These are phyloP conservation scores for Nomada ruficornis DNA, from an alignment of 2,888 invertebrate species.

Conservation along the genomic window DNA sequence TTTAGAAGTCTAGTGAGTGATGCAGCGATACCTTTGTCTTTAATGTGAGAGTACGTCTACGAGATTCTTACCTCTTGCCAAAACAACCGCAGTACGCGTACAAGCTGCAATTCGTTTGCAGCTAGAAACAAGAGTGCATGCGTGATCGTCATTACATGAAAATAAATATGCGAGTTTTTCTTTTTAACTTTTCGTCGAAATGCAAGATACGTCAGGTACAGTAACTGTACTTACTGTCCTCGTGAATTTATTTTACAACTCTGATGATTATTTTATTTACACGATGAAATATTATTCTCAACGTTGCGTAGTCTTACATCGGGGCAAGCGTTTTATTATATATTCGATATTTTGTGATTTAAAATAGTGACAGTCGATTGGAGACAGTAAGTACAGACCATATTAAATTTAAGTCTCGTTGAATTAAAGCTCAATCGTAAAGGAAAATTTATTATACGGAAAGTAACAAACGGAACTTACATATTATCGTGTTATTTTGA, in stretches of 20 bases:
- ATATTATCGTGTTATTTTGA: slow-evolving; percentile 69
- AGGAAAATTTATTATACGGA: slow-evolving; percentile 34
- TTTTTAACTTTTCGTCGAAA: slow-evolving; percentile 26
- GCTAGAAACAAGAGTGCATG: slow-evolving; percentile 30
- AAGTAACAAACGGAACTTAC: slow-evolving; percentile 45
- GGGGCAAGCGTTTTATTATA: not conserved
- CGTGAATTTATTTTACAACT: slow-evolving; percentile 1
- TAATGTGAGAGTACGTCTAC: slow-evolving; percentile 51
- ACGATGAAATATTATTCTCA: not conserved
- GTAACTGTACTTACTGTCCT: slow-evolving; percentile 45
- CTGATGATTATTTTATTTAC: not conserved
- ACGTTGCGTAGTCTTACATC: not conserved
- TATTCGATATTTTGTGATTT: slow-evolving; percentile 7
- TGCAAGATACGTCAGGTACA: slow-evolving; percentile 14
- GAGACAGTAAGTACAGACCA: slow-evolving; percentile 42
- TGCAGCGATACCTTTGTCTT: slow-evolving; percentile 64
- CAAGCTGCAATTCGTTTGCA: slow-evolving; percentile 15
- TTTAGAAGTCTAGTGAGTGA: slow-evolving; percentile 70
- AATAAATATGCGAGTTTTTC: slow-evolving; percentile 24
- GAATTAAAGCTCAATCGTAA: slow-evolving; percentile 54
- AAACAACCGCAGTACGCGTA: slow-evolving; percentile 55
- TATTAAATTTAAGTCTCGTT: slow-evolving; percentile 52
- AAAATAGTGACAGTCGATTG: slow-evolving; percentile 3
- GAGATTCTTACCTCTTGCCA: slow-evolving; percentile 66
- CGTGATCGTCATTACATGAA: slow-evolving; percentile 38